Evolutionary conservation across 2,888 invertebrate species (phyloP).

Genomic region (Orchestes rusci): DNA sequence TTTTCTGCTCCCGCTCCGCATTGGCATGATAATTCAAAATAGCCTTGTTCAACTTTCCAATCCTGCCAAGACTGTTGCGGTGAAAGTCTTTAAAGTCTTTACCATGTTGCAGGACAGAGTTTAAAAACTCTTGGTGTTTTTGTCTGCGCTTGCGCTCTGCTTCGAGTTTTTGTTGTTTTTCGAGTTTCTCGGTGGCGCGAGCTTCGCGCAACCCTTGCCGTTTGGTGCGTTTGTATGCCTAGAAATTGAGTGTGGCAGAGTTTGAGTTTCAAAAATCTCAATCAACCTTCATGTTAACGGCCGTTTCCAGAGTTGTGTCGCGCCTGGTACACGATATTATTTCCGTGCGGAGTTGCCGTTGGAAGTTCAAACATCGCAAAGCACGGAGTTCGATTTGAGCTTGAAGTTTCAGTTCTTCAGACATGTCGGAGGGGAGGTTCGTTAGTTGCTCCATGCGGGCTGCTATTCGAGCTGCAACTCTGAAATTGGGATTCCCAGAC

Average conservation of each 20-base stretch:
- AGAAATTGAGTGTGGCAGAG: constrained; percentile 41
- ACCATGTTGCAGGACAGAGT: constrained; percentile 91
- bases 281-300: constrained; percentile 67
- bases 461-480: constrained; percentile 85
- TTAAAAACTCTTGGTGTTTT: constrained; percentile 97
- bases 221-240: constrained; percentile 96
- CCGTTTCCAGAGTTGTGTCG: constrained; percentile 95
- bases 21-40: constrained; percentile 97
- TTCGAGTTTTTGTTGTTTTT: constrained; percentile 98
- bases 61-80: constrained; percentile 77
- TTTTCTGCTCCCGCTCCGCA: constrained; percentile 97
- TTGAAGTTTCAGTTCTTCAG: constrained; percentile 84
- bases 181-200: constrained; percentile 94
- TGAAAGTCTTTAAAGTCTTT: constrained; percentile 98
- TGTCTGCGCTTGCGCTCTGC: constrained; percentile 94
- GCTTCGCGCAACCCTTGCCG: constrained; percentile 87
- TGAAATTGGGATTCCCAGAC: constrained; percentile 1
- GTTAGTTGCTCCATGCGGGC: constrained; percentile 82
- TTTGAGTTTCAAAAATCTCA: background rate
- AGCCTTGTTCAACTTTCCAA: constrained; percentile 89
- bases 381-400: constrained; percentile 95
- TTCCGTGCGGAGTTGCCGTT: constrained; percentile 84
- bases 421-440: constrained; percentile 80
- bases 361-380: constrained; percentile 89
- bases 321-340: constrained; percentile 81